A percentile compares a stretch with the other conserved stretches of the same genome.
Evolutionary conservation across 1,140 invertebrate genomes (phyloP).

Genomic region (Scaptomyza graminum): DNA sequence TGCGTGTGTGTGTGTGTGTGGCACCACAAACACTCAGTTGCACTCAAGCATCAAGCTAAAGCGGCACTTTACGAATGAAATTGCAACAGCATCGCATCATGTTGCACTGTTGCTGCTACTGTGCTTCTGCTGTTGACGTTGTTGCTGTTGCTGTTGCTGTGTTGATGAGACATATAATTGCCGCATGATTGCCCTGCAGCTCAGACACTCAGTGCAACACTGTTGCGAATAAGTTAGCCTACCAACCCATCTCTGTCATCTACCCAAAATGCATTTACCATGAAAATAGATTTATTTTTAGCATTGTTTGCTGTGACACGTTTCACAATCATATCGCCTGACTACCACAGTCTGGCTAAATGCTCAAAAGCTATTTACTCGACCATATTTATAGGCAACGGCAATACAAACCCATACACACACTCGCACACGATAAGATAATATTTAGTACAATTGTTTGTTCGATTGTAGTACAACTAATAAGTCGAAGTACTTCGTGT

Average conservation of each 20-base stretch:
- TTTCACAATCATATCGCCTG: conserved; percentile 56
- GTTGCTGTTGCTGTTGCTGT: conserved; percentile 3
- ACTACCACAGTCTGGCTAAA: neutral
- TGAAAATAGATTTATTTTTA: neutral
- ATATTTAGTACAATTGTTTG: conserved; percentile 19
- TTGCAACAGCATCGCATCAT: no score
- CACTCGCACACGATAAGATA: conserved; percentile 48
- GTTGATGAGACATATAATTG: conserved; percentile 34
- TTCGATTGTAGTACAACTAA: conserved; percentile 17
- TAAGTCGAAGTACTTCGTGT: conserved; percentile 5
- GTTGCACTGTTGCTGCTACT: no score
- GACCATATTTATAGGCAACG: conserved; percentile 18
- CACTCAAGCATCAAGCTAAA: conserved; percentile 14
- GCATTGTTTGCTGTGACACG: conserved; percentile 42
- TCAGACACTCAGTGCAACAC: conserved; percentile 15
- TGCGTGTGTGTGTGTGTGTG: neutral
- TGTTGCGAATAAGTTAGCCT: conserved; percentile 17
- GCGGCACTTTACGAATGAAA: conserved; percentile 6
- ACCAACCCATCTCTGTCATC: neutral
- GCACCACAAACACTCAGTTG: conserved; percentile 16
- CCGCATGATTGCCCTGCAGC: conserved; percentile 17
- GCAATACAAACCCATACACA: no score
- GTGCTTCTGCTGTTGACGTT: neutral
- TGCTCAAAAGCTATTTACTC: conserved; percentile 19
- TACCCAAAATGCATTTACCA: neutral